A percentile compares a stretch with the other conserved stretches of the same genome.
These are phyloP conservation scores for Oxygymnocypris stewartii DNA, from an alignment of 2,113 vertebrate species.

Conservation along the genomic window DNA sequence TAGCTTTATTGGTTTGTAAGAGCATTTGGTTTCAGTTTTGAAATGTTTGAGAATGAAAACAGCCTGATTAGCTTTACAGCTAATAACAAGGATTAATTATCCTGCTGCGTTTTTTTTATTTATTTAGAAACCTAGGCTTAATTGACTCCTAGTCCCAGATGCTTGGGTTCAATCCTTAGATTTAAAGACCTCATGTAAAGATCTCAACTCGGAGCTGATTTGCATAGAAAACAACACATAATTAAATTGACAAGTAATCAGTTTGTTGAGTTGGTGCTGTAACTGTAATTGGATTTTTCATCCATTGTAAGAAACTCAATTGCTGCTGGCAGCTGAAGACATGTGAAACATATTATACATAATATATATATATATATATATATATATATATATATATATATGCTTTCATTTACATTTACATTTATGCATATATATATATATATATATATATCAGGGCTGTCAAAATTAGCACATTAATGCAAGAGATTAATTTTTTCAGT, in stretches of 20 bases:
- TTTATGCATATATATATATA: too few relatives aligned
- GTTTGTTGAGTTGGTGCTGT: slow-evolving; percentile 68
- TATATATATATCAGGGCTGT: too few relatives aligned
- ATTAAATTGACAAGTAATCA: slow-evolving; percentile 66
- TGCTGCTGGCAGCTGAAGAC: slow-evolving; percentile 47
- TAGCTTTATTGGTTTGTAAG: slow-evolving; percentile 1
- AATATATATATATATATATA: too few relatives aligned
- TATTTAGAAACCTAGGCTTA: neutral
- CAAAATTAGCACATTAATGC: too few relatives aligned
- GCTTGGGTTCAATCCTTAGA: slow-evolving; percentile 17
- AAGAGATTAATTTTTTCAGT: too few relatives aligned
- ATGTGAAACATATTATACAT: too few relatives aligned
- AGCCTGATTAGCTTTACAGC: slow-evolving; percentile 58
- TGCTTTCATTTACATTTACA: too few relatives aligned
- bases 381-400: too few relatives aligned
- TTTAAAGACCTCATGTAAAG: slow-evolving; percentile 15
- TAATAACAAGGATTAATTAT: slow-evolving; percentile 65
- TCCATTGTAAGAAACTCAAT: slow-evolving; percentile 58
- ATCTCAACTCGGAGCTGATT: slow-evolving; percentile 9
- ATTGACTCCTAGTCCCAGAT: slow-evolving; percentile 5
- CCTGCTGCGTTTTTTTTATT: slow-evolving; percentile 35
- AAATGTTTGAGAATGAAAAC: slow-evolving; percentile 54
- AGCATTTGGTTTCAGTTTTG: slow-evolving; percentile 1
- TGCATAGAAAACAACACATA: neutral
- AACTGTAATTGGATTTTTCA: slow-evolving; percentile 72